These are phyloP conservation scores for Scolanthus callimorphus DNA, from an alignment of 92 coral and sea anemone species.

Conservation along the genomic window DNA sequence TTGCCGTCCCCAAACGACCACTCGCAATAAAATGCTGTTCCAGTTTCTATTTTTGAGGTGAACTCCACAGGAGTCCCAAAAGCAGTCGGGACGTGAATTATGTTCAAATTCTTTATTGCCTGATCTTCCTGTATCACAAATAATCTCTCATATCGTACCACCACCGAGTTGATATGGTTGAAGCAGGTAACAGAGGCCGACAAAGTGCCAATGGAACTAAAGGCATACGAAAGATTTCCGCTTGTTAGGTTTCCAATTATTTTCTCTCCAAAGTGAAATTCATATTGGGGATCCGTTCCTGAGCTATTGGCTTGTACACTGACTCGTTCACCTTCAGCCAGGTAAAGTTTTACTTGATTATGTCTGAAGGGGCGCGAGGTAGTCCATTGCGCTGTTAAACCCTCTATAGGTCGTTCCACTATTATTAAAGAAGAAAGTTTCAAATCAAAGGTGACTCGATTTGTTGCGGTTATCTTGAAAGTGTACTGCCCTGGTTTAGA, in stretches of 20 bases:
- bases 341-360: conserved; percentile 11
- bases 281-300: conserved; percentile 53
- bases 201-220: conserved; percentile 37
- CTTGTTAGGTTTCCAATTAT: not conserved
- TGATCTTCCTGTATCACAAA: conserved; percentile 47
- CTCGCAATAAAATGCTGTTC: conserved; percentile 64
- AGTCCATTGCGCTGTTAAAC: conserved; percentile 15
- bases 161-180: conserved; percentile 49
- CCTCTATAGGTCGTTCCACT: conserved; percentile 32
- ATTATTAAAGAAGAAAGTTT: conserved; percentile 19
- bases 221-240: conserved; percentile 14
- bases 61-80: conserved; percentile 32
- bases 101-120: conserved; percentile 21
- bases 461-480: conserved; percentile 16
- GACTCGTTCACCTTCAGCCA: conserved; percentile 47
- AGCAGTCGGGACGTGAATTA: conserved; percentile 21
- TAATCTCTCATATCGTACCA: not conserved
- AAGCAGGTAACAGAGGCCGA: conserved; percentile 31
- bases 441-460: conserved; percentile 24
- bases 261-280: conserved; percentile 56
- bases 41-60: conserved; percentile 17
- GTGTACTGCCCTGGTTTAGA: conserved; percentile 13
- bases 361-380: conserved; percentile 16
- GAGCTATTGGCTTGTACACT: conserved; percentile 6
- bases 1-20: conserved; percentile 74